Evolutionary conservation across 2,113 vertebrate genomes (phyloP).

Genomic region (Origma solitaria): DNA sequence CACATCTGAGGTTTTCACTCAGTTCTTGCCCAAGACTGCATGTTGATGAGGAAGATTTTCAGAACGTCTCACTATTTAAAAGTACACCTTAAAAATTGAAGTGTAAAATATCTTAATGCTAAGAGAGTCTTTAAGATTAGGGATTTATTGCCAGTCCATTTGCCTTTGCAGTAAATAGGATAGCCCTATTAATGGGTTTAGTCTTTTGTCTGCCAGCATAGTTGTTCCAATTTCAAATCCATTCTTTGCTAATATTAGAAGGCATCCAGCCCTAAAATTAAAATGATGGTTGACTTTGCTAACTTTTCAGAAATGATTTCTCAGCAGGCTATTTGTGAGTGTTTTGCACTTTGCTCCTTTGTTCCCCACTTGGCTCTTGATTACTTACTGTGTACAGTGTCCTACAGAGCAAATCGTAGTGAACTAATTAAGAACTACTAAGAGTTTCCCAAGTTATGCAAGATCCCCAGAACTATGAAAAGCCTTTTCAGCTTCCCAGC

Average conservation of each 20-base stretch:
- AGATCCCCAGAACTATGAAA: conserved; percentile 43
- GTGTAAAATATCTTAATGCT: background rate
- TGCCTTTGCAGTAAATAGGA: background rate
- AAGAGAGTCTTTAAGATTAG: background rate
- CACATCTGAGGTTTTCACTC: background rate
- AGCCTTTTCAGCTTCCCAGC: background rate
- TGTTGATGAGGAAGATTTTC: background rate
- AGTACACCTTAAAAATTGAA: background rate
- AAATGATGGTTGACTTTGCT: conserved; percentile 16
- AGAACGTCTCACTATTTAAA: background rate
- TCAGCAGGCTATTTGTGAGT: background rate
- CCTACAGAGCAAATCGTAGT: background rate
- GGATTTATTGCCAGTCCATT: background rate
- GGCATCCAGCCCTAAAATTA: conserved; percentile 9
- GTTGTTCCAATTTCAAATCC: conserved; percentile 18
- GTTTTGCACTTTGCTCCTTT: conserved; percentile 36
- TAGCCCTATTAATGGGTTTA: background rate
- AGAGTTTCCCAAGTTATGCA: conserved; percentile 23
- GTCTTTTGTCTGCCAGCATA: background rate
- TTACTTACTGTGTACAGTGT: background rate
- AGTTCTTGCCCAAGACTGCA: background rate
- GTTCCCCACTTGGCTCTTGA: background rate
- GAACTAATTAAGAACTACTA: conserved; percentile 47
- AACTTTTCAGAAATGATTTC: conserved; percentile 2
- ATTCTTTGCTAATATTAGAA: conserved; percentile 19